Conservation (phyloP, 1,140 invertebrate species). For the Diprion similis region DNA sequence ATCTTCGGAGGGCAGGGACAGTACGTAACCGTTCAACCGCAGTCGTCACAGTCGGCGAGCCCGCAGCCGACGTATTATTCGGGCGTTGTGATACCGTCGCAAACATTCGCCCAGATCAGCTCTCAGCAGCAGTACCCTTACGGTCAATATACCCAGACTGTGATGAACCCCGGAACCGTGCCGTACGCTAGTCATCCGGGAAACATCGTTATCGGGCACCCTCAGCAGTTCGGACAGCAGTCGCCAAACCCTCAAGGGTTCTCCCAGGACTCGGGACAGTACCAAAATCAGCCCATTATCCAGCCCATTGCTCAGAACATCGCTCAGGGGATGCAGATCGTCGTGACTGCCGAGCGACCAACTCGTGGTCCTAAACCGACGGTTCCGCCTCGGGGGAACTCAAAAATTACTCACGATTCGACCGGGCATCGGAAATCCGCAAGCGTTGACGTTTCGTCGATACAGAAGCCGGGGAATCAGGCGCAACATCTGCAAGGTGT, state of each 20-base stretch:
- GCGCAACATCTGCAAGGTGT: background rate
- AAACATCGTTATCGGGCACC: conserved; percentile 39
- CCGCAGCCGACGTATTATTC: conserved; percentile 52
- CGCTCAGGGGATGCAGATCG: conserved; percentile 35
- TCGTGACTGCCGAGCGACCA: conserved; percentile 36
- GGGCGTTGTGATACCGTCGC: conserved; percentile 41
- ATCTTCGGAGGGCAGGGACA: conserved; percentile 49
- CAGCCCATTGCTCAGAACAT: conserved; percentile 57
- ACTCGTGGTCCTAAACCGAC: conserved; percentile 56
- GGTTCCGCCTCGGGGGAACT: conserved; percentile 57
- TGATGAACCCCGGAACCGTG: conserved; percentile 46
- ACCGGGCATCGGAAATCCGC: conserved; percentile 46
- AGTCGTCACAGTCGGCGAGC: conserved; percentile 48
- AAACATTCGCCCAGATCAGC: conserved; percentile 48
- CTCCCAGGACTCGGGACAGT: conserved; percentile 52
- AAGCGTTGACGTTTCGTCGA: conserved; percentile 40
- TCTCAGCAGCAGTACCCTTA: conserved; percentile 49
- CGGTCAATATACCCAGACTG: conserved; percentile 53
- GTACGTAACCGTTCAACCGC: conserved; percentile 51
- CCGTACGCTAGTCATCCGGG: conserved; percentile 46
- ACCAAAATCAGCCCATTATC: conserved; percentile 57
- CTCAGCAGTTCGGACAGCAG: conserved; percentile 50
- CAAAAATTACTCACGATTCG: conserved; percentile 56
- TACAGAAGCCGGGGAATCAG: conserved; percentile 29
- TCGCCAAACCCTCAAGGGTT: conserved; percentile 56